These are phyloP conservation scores for Axis porcinus DNA, from an alignment of 2,113 vertebrate genomes.

Conservation along the genomic window DNA sequence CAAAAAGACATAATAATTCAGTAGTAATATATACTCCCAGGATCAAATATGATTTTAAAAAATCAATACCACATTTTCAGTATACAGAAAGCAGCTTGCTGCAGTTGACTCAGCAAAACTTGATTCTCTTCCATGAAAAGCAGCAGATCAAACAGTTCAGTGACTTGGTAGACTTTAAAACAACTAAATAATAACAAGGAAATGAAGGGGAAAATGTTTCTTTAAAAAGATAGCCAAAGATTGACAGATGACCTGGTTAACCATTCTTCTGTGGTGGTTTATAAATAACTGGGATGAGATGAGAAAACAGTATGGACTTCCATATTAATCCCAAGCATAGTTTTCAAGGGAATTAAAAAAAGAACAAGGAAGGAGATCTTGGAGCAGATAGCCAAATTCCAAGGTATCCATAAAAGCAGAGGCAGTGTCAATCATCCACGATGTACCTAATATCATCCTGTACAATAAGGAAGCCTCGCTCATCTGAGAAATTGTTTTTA, in stretches of 20 bases:
- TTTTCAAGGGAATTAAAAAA: not conserved
- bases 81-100: not conserved
- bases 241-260: not conserved
- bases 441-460: not conserved
- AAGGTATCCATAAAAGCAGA: not conserved
- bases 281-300: not conserved
- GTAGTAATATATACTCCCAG: constrained; percentile 42
- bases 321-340: not conserved
- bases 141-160: constrained; percentile 31
- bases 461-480: not conserved
- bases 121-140: constrained; percentile 23
- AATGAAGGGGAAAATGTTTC: not conserved
- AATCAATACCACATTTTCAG: constrained; percentile 46
- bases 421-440: not conserved
- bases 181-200: constrained; percentile 13
- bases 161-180: constrained; percentile 9
- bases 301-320: not conserved
- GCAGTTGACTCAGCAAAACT: constrained; percentile 41
- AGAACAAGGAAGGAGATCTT: not conserved
- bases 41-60: constrained; percentile 57
- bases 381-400: constrained; percentile 15
- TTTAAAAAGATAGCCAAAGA: not conserved
- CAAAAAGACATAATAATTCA: constrained; percentile 32
- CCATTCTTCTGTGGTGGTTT: not conserved
- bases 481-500: not conserved